A percentile compares a stretch with the other conserved stretches of the same genome.
These are phyloP conservation scores for Drosophila tripunctata DNA, from an alignment of 2,888 invertebrate genomes.

Conservation along the genomic window DNA sequence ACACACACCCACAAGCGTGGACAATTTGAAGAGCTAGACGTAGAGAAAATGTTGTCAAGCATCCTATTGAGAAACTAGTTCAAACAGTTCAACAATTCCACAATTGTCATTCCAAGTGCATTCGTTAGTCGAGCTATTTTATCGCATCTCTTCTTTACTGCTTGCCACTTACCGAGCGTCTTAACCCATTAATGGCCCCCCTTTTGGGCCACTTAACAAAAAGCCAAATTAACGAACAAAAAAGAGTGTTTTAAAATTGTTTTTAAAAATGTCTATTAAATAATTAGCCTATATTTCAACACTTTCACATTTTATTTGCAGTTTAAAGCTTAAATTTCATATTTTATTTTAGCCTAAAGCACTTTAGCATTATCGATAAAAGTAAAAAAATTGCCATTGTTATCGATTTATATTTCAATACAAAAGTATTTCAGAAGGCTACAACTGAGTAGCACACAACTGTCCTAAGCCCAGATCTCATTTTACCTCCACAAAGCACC, in stretches of 20 bases:
- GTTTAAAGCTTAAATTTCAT: too few relatives aligned
- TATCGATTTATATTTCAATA: background rate
- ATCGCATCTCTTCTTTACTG: background rate
- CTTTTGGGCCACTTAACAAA: background rate
- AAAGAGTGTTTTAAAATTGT: too few relatives aligned
- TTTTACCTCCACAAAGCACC: too few relatives aligned
- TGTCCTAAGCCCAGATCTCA: too few relatives aligned
- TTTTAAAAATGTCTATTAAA: too few relatives aligned
- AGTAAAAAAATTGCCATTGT: background rate
- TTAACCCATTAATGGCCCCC: conserved; percentile 1
- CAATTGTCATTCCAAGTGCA: conserved; percentile 36
- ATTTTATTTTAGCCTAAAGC: too few relatives aligned
- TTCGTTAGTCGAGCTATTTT: conserved; percentile 14
- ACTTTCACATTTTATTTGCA: too few relatives aligned
- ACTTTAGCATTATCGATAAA: too few relatives aligned
- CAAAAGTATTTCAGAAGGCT: too few relatives aligned
- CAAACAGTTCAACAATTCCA: conserved; percentile 20
- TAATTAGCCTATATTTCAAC: too few relatives aligned
- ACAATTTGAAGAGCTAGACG: background rate
- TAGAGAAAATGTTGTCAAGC: conserved; percentile 15
- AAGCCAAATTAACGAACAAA: too few relatives aligned
- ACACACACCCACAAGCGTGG: background rate
- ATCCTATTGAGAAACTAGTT: conserved; percentile 42
- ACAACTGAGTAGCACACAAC: too few relatives aligned
- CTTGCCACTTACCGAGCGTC: conserved; percentile 2